Base-by-base conservation (phyloP, 2,113 vertebrate species). In the Alexandromys fortis region DNA sequence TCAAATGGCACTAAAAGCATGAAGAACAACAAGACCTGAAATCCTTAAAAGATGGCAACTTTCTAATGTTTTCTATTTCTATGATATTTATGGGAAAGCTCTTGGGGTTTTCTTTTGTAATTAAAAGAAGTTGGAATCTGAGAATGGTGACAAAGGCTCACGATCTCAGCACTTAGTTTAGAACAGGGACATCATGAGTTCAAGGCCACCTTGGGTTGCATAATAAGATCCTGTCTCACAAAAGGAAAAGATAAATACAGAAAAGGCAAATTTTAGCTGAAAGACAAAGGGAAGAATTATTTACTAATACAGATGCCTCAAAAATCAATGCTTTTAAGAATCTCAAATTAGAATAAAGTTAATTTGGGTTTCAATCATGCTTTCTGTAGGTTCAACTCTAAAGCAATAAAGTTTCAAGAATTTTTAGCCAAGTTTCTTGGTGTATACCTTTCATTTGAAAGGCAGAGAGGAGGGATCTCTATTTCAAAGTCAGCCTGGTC, bases 401-500 rank as follows among this genome's bases (percentile, higher is more conserved):
- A 91, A 89, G 55, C 45, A 97, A 67, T 47, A 95, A 90, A 95
- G 38, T 49, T 55, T 82, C 19, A 73, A 89, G 90, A 96, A 92
- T 73, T 91, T 65, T 45, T 24, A 82, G 35, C 7, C 12, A 17
- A 14, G 13, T 13, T 63, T 61, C 4, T 22, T 61, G 52, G 35
- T 35, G 35, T 22, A 82, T 58, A 22, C 11, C 33, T 82, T 83
- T 61, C 52, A 81, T 21, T 12, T 4, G 1, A 8, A 19, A n/a
- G 49, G 49, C 33, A 81, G 19, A 58, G 49, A 10, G 52, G 19
- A 81, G 55, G 35, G 78, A 81, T 58, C 24, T 45, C 55, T 45
- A 45, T 38, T 82, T 38, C 12, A 38, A 82, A 82, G 79, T 22
- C 35, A 83, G 35, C 24, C 35, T 83, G 6, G 24, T 83, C 7